These are phyloP conservation scores for Ictalurus punctatus DNA, from an alignment of 2,113 vertebrate species.

Conservation along the genomic window DNA sequence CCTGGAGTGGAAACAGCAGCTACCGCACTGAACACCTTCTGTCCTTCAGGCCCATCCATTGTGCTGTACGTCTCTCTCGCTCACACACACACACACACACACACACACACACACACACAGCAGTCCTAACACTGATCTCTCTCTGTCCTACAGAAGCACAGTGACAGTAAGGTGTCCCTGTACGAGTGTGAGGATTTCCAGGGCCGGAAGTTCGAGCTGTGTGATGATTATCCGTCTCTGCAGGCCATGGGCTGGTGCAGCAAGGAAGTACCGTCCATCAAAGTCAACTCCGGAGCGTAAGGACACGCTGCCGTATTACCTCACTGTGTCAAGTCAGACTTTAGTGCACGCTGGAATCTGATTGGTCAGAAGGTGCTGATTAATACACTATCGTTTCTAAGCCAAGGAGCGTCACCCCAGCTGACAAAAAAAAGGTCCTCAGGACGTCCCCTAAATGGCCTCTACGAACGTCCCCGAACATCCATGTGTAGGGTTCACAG, in stretches of 20 bases:
- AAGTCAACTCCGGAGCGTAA: constrained; percentile 93
- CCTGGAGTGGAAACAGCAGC: constrained; percentile 92
- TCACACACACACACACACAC: background rate
- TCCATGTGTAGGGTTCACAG: too few relatives aligned
- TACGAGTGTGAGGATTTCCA: constrained; percentile 94
- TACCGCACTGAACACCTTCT: constrained; percentile 93
- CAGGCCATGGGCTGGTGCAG: constrained; percentile 96
- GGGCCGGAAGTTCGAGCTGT: constrained; percentile 92
- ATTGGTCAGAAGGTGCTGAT: background rate
- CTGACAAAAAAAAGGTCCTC: too few relatives aligned
- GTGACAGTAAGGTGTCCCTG: constrained; percentile 89
- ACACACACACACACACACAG: constrained; percentile 14
- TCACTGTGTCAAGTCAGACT: background rate
- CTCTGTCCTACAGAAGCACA: constrained; percentile 82
- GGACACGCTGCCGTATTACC: constrained; percentile 40
- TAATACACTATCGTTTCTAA: background rate
- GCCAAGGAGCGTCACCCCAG: too few relatives aligned
- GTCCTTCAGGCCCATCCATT: constrained; percentile 91
- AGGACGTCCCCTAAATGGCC: too few relatives aligned
- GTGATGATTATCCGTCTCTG: constrained; percentile 91
- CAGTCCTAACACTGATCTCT: background rate
- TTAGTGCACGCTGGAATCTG: background rate
- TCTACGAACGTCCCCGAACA: too few relatives aligned
- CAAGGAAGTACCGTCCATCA: constrained; percentile 93
- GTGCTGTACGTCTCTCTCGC: constrained; percentile 78